These are phyloP conservation scores for Acrobasis suavella DNA, from an alignment of 2,888 invertebrate species.

Conservation along the genomic window DNA sequence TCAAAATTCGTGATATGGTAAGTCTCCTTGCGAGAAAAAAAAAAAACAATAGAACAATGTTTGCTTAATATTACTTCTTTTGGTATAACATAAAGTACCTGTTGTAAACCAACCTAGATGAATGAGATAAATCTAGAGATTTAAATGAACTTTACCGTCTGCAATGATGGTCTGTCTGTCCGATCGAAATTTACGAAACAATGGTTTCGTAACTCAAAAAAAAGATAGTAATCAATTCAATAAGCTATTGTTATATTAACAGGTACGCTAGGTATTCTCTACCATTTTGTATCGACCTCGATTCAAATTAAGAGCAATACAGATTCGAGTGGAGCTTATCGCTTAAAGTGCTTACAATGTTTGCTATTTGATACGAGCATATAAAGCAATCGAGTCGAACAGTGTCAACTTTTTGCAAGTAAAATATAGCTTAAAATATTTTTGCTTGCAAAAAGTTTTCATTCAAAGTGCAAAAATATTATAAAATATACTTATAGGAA, in stretches of 20 bases:
- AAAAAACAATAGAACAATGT: too few relatives aligned
- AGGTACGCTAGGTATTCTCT: neutral
- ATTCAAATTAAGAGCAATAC: slow-evolving; percentile 7
- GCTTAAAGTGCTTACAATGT: slow-evolving; percentile 1
- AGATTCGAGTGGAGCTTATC: slow-evolving; percentile 9
- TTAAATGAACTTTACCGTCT: slow-evolving; percentile 2
- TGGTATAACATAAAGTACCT: too few relatives aligned
- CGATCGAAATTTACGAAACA: slow-evolving; percentile 24
- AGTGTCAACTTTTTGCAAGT: neutral
- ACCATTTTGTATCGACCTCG: slow-evolving; percentile 7
- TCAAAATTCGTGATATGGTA: too few relatives aligned
- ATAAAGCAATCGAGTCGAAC: neutral
- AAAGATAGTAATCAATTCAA: slow-evolving; percentile 21
- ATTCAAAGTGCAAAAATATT: neutral
- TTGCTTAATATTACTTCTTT: too few relatives aligned
- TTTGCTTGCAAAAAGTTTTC: neutral
- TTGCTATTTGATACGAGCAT: slow-evolving; percentile 5
- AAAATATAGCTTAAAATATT: neutral
- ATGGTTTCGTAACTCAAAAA: neutral
- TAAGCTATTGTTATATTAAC: slow-evolving; percentile 13
- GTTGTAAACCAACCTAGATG: neutral
- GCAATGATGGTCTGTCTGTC: neutral
- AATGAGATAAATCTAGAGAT: neutral
- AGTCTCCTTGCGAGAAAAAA: too few relatives aligned
- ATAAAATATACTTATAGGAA: too few relatives aligned